Evolutionary conservation across 1,140 invertebrate species (phyloP).

Genomic region (Drosophila jambulina): DNA sequence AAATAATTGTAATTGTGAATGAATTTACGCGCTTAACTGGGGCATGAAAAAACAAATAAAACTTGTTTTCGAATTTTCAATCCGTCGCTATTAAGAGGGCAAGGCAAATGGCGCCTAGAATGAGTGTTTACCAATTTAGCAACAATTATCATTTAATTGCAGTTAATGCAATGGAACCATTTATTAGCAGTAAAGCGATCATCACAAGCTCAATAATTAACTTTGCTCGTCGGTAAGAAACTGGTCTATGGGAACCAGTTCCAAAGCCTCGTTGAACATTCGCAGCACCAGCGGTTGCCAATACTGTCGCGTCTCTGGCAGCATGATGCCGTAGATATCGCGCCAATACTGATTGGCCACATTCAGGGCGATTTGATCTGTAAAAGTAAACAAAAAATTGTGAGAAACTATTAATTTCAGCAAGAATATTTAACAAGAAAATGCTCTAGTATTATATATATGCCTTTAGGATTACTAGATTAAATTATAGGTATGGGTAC

Average conservation of each 20-base stretch:
- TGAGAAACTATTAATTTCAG: background rate
- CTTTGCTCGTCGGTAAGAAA: constrained; percentile 43
- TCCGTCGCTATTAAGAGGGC: constrained; percentile 4
- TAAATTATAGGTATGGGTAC: background rate
- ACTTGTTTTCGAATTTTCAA: constrained; percentile 39
- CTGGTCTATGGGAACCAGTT: constrained; percentile 70
- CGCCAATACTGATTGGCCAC: constrained; percentile 83
- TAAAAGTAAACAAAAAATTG: background rate
- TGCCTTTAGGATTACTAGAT: background rate
- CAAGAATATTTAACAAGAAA: background rate
- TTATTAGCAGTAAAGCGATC: constrained; percentile 23
- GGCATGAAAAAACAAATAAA: constrained; percentile 62
- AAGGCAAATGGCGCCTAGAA: constrained; percentile 32
- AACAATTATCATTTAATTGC: constrained; percentile 43
- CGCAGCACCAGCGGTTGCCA: constrained; percentile 74
- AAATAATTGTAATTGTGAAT: constrained; percentile 34
- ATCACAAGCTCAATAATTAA: constrained; percentile 38
- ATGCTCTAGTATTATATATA: background rate
- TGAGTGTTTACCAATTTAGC: constrained; percentile 3
- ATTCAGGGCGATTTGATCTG: constrained; percentile 75
- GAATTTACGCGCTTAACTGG: constrained; percentile 53
- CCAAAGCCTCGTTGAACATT: constrained; percentile 66
- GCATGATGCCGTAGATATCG: constrained; percentile 73
- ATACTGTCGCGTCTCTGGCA: constrained; percentile 75
- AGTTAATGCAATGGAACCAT: constrained; percentile 10